A percentile compares a stretch with the other conserved stretches of the same genome.
phyloP scores from a whole-genome alignment of 2,113 vertebrate species.

The Platycercus adscitus region DNA sequence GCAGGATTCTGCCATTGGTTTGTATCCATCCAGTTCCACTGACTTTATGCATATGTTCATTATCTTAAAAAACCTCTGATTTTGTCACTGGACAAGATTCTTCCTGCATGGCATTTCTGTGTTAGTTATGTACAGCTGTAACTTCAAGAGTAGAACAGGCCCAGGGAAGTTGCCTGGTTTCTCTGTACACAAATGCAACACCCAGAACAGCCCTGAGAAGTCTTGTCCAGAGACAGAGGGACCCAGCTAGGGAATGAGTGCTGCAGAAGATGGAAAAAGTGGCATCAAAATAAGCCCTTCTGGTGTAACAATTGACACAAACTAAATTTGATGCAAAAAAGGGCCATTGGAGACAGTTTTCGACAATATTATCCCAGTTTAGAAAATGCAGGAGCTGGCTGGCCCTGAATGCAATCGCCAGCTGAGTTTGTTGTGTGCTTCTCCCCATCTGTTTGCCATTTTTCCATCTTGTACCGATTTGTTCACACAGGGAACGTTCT shows the following conservation, averaged over 20 bases:
- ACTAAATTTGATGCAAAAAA: neutral
- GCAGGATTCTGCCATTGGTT: neutral
- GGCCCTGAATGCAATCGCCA: neutral
- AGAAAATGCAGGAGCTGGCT: neutral
- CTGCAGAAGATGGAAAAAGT: neutral
- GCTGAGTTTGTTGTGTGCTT: conserved; percentile 14
- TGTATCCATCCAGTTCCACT: neutral
- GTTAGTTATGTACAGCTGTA: neutral
- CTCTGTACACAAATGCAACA: rapidly evolving
- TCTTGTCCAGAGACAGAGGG: neutral
- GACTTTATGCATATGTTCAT: neutral
- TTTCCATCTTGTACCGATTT: neutral
- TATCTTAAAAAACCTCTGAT: neutral
- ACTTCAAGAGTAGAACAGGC: neutral
- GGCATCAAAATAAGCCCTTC: neutral
- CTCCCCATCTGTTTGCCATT: conserved; percentile 56
- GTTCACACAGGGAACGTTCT: neutral
- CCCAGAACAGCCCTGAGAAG: neutral
- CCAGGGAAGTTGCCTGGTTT: neutral
- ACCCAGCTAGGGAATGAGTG: neutral
- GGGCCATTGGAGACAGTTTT: neutral
- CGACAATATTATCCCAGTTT: neutral
- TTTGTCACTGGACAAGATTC: neutral
- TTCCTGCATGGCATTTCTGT: neutral
- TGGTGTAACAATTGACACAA: neutral